These are phyloP conservation scores for Picathartes gymnocephalus DNA, from an alignment of 2,113 vertebrate genomes.

Conservation along the genomic window DNA sequence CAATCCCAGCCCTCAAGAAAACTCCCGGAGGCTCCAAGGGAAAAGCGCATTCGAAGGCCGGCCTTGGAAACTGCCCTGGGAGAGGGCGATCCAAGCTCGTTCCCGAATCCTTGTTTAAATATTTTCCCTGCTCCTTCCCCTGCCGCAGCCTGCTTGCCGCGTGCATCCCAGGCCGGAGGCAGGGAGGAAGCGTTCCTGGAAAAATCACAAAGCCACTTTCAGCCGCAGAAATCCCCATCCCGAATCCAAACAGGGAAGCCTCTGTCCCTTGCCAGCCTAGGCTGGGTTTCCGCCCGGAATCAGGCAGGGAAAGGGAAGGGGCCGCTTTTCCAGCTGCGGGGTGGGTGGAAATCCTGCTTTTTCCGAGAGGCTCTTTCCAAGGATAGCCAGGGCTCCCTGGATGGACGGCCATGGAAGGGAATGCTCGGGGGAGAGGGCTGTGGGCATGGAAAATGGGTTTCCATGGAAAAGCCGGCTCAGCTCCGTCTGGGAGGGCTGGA, in stretches of 20 bases:
- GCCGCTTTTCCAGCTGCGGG: not conserved
- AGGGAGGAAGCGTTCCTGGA: conserved; percentile 57
- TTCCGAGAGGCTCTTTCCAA: not conserved
- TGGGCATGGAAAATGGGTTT: not conserved
- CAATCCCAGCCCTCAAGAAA: not conserved
- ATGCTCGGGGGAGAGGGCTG: rapidly evolving
- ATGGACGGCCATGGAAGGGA: not conserved
- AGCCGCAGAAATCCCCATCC: conserved; percentile 58
- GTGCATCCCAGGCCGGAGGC: conserved; percentile 25
- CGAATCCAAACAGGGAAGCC: conserved; percentile 54
- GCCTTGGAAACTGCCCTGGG: not conserved
- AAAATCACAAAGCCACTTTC: conserved; percentile 60
- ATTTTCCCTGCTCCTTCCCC: not conserved
- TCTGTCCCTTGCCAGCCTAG: conserved; percentile 52
- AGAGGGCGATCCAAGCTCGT: not conserved
- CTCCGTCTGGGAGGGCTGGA: not conserved
- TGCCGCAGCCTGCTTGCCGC: not conserved
- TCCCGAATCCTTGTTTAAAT: conserved; percentile 42
- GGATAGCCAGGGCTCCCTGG: not conserved
- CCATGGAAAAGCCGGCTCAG: not conserved
- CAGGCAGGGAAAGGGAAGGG: conserved; percentile 25
- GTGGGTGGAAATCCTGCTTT: not conserved
- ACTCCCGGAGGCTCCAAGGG: not conserved
- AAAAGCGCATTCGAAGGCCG: not conserved
- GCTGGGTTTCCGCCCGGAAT: conserved; percentile 46